phyloP scores from a whole-genome alignment of 2,888 invertebrate species.

The Dromius quadrimaculatus region DNA sequence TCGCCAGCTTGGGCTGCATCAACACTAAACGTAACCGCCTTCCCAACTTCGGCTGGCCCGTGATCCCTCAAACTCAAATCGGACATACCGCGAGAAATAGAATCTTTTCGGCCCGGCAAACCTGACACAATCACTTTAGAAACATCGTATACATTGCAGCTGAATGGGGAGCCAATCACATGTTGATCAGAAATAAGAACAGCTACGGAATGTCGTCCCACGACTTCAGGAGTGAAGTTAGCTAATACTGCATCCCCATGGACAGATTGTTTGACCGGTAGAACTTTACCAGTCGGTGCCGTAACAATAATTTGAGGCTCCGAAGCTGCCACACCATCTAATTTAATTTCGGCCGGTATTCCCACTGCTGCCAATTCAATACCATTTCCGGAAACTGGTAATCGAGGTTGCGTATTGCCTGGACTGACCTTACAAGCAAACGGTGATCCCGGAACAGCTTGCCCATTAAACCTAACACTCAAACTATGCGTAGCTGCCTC shows the following conservation, averaged over 20 bases:
- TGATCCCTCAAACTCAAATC: slow-evolving; percentile 65
- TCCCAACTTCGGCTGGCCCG: slow-evolving; percentile 76
- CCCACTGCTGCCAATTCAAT: slow-evolving; percentile 79
- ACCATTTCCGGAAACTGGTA: slow-evolving; percentile 75
- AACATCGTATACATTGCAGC: slow-evolving; percentile 95
- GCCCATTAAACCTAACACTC: slow-evolving; percentile 83
- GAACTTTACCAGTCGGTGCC: slow-evolving; percentile 85
- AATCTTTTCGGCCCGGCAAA: slow-evolving; percentile 65
- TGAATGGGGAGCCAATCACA: slow-evolving; percentile 92
- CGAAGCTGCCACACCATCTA: slow-evolving; percentile 70
- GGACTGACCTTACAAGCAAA: slow-evolving; percentile 86
- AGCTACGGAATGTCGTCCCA: slow-evolving; percentile 88
- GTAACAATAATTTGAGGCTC: slow-evolving; percentile 81
- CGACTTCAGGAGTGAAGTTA: slow-evolving; percentile 86
- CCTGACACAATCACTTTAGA: slow-evolving; percentile 82
- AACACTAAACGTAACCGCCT: slow-evolving; percentile 91
- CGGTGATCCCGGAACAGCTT: slow-evolving; percentile 90
- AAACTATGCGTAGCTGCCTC: slow-evolving; percentile 92
- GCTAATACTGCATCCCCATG: slow-evolving; percentile 80
- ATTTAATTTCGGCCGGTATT: slow-evolving; percentile 72
- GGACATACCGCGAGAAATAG: slow-evolving; percentile 60
- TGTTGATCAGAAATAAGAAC: slow-evolving; percentile 86
- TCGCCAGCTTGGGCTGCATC: slow-evolving; percentile 96
- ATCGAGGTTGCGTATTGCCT: slow-evolving; percentile 73
- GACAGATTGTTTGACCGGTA: slow-evolving; percentile 79